Evolutionary conservation across 2,888 invertebrate species (phyloP).

Genomic region (Spilosoma lubricipeda): DNA sequence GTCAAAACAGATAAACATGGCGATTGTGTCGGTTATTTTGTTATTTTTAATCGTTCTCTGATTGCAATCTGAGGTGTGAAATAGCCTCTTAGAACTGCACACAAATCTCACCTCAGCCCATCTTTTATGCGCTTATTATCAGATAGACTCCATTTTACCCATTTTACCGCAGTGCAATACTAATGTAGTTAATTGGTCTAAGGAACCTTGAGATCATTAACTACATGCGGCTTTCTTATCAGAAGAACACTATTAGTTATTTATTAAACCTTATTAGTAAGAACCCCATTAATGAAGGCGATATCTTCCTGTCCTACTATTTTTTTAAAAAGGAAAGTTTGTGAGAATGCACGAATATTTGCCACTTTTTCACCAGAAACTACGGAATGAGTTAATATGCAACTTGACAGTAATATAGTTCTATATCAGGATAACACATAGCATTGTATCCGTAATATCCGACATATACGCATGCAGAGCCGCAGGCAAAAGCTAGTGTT

Average conservation of each 20-base stretch:
- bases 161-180: background rate
- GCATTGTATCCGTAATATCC: too few relatives aligned
- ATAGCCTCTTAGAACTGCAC: slow-evolving; percentile 32
- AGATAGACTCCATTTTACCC: background rate
- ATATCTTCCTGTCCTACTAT: background rate
- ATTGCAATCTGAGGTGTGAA: slow-evolving; percentile 48
- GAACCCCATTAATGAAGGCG: background rate
- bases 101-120: slow-evolving; percentile 37
- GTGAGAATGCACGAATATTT: too few relatives aligned
- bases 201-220: background rate
- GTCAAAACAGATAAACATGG: slow-evolving; percentile 72
- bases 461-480: too few relatives aligned
- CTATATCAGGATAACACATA: too few relatives aligned
- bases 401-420: too few relatives aligned
- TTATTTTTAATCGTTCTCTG: slow-evolving; percentile 52
- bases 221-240: background rate
- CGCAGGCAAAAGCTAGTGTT: too few relatives aligned
- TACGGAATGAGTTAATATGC: too few relatives aligned
- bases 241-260: background rate
- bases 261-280: background rate
- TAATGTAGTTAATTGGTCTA: background rate
- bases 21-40: slow-evolving; percentile 51
- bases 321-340: too few relatives aligned
- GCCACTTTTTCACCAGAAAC: too few relatives aligned
- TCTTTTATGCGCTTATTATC: slow-evolving; percentile 25